These are phyloP conservation scores for Caenorhabditis afra DNA, from an alignment of 2,888 invertebrate genomes.

Conservation along the genomic window DNA sequence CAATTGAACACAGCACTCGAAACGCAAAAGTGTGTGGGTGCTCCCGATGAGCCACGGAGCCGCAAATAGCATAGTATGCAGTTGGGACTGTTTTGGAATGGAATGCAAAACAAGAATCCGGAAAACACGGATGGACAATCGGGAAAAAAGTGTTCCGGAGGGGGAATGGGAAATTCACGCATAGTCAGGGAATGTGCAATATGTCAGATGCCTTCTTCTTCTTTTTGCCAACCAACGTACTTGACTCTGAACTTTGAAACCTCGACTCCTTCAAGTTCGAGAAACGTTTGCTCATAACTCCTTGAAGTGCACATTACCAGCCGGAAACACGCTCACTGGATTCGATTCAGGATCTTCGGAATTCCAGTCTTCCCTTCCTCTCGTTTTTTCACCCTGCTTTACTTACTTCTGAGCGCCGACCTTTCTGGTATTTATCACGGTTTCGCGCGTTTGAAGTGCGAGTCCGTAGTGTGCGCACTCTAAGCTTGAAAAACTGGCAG, in stretches of 20 bases:
- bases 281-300: not conserved
- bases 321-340: not conserved
- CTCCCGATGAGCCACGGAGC: constrained; percentile 28
- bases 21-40: constrained; percentile 18
- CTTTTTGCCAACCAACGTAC: too few relatives aligned
- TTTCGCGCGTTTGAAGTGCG: not conserved
- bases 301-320: not conserved
- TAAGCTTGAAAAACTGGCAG: too few relatives aligned
- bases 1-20: constrained; percentile 1
- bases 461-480: too few relatives aligned
- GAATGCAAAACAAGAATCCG: not conserved
- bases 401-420: too few relatives aligned
- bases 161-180: not conserved
- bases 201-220: too few relatives aligned
- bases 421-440: not conserved
- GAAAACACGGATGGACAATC: too few relatives aligned
- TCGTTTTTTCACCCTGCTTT: not conserved
- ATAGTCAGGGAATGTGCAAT: not conserved
- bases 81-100: not conserved
- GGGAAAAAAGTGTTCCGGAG: not conserved
- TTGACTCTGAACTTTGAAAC: too few relatives aligned
- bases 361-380: not conserved
- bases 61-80: constrained; percentile 22
- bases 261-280: too few relatives aligned
- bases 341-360: not conserved